These are phyloP conservation scores for Melipona beecheii DNA, from an alignment of 2,888 invertebrate genomes.

Conservation along the genomic window DNA sequence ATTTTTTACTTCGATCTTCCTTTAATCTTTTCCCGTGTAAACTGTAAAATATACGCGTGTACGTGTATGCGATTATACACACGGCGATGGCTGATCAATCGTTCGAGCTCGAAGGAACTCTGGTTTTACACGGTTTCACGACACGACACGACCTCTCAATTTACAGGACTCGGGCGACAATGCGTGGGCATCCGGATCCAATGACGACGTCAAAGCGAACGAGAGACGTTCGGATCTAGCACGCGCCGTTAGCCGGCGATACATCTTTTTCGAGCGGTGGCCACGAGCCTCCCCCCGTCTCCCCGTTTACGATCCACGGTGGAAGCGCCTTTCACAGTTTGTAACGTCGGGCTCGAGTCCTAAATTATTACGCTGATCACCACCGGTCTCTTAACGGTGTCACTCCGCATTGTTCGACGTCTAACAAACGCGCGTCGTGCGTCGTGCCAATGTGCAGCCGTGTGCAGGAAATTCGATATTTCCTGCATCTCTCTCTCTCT, in stretches of 20 bases:
- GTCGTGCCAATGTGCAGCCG: slow-evolving; percentile 58
- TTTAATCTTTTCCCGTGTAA: too few relatives aligned
- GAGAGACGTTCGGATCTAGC: slow-evolving; percentile 43
- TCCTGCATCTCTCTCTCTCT: slow-evolving; percentile 53
- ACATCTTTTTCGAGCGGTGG: slow-evolving; percentile 41
- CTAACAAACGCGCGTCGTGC: slow-evolving; percentile 56
- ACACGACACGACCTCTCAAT: slow-evolving; percentile 28
- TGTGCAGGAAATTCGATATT: slow-evolving; percentile 70
- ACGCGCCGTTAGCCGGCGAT: slow-evolving; percentile 35
- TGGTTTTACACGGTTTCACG: neutral
- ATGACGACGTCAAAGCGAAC: slow-evolving; percentile 46
- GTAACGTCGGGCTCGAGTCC: slow-evolving; percentile 39
- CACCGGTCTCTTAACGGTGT: slow-evolving; percentile 62
- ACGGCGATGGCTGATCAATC: neutral
- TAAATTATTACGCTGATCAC: slow-evolving; percentile 65
- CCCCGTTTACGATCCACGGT: slow-evolving; percentile 49
- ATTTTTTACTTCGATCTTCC: neutral
- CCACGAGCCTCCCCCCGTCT: neutral
- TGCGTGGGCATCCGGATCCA: slow-evolving; percentile 50
- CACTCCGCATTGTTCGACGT: slow-evolving; percentile 71
- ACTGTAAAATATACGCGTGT: neutral
- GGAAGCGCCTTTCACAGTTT: slow-evolving; percentile 58
- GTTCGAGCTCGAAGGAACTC: neutral
- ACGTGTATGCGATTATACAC: neutral
- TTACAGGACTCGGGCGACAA: slow-evolving; percentile 20